Base-by-base conservation (phyloP, 2,113 vertebrate species). In the Colius striatus region DNA sequence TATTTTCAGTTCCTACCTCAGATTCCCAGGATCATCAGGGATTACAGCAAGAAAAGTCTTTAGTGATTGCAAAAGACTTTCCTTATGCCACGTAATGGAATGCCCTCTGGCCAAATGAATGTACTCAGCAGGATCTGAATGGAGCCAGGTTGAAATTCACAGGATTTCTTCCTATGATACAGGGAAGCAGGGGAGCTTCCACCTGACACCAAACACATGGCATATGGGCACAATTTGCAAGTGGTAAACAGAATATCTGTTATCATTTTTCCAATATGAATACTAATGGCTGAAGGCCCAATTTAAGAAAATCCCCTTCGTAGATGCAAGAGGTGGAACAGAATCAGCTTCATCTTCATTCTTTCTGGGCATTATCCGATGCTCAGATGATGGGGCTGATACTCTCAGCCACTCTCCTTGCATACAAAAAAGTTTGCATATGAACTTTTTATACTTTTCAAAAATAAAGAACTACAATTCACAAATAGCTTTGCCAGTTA, bases 181-280 rank as follows among this genome's bases (percentile, higher is more conserved):
- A 78, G 68, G 83, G 81, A 53, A 84, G 57, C 30, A 81, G 78
- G 80, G 74, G 87, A 66, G 76, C 50, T 77, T 87, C 86, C 91
- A 84, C 86, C 89, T 92, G 77, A 93, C 13, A 17, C 48, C 41
- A 54, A 84, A 82, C 62, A 90, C 76, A 48, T 20, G 68, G 82
- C 94, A 93, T 91, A 96, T 66, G 83, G 90, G n/a, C 85, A 94
- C 36, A 75, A 30, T 77, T 71, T 84, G 71, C 83, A 86, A 80
- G 90, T 21, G 60, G 95, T 94, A 94, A 96, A 94, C 79, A 88
- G 68, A 88, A 86, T 53, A 80, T 79, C 90, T 95, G 93, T 77
- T 93, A 72, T 48, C 25, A 25, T 90, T 94, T 95, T 89, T 93
- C 79, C 94, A 73, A 90, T 36, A 68, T 36, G 51, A 93, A 72